These are phyloP conservation scores for Tetragnatha versicolor DNA, from an alignment of 1,140 invertebrate genomes.

Conservation along the genomic window DNA sequence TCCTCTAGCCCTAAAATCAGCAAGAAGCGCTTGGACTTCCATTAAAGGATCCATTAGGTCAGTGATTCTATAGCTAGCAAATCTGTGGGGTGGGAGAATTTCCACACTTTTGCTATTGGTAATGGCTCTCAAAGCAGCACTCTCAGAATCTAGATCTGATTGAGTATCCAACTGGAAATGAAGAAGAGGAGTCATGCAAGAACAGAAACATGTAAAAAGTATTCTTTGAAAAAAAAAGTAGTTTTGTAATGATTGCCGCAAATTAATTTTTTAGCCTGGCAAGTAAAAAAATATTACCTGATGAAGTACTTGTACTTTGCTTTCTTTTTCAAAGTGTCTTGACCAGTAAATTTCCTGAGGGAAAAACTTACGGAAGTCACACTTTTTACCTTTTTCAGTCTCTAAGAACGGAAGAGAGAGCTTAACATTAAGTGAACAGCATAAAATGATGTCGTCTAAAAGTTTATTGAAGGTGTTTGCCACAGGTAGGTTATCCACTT, in stretches of 20 bases:
- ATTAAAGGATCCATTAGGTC: constrained; percentile 12
- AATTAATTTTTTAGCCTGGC: no score
- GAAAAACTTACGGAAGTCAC: constrained; percentile 78
- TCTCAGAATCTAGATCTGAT: constrained; percentile 25
- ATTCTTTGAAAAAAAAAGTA: no score
- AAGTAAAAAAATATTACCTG: no score
- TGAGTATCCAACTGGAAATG: constrained; percentile 18
- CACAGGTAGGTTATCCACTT: constrained; percentile 71
- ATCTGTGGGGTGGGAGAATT: constrained; percentile 71
- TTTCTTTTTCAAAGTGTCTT: constrained; percentile 61
- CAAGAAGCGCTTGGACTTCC: constrained; percentile 74
- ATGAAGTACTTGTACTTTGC: constrained; percentile 56
- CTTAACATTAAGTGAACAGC: constrained; percentile 84
- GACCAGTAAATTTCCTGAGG: constrained; percentile 83
- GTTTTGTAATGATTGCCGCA: no score
- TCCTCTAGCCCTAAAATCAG: constrained; percentile 86
- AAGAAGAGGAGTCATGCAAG: no score
- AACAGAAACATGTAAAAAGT: no score
- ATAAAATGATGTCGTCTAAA: constrained; percentile 72
- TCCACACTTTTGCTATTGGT: constrained; percentile 52
- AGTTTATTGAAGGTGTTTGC: constrained; percentile 77
- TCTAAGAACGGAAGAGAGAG: constrained; percentile 88
- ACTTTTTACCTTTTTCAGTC: constrained; percentile 80
- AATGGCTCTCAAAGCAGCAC: background rate
- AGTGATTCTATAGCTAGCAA: constrained; percentile 76